Percentiles rank a stretch among this genome's conserved stretches.
phyloP scores from a whole-genome alignment of 2,888 invertebrate species.

The Zaprionus obscuricornis region DNA sequence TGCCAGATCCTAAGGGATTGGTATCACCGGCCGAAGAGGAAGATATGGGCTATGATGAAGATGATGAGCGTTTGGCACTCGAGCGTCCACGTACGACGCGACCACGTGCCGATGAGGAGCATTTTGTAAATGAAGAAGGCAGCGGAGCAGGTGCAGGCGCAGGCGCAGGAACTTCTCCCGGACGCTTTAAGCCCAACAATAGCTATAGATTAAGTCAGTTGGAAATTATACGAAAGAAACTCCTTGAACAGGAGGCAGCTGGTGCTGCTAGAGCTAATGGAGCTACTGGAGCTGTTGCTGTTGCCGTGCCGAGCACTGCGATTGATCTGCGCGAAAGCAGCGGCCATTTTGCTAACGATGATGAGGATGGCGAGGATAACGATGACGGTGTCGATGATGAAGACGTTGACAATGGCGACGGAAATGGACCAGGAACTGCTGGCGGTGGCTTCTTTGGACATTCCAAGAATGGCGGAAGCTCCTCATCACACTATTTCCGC shows the following conservation, averaged over 20 bases:
- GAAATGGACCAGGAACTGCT: conserved; percentile 42
- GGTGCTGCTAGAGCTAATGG: conserved; percentile 3
- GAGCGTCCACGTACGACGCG: conserved; percentile 70
- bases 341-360: conserved; percentile 81
- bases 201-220: conserved; percentile 75
- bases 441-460: conserved; percentile 79
- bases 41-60: conserved; percentile 82
- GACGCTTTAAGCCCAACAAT: conserved; percentile 56
- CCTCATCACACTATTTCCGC: conserved; percentile 83
- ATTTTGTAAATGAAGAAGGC: conserved; percentile 80
- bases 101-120: conserved; percentile 69
- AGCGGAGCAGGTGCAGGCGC: conserved; percentile 65
- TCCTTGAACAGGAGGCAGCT: conserved; percentile 57
- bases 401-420: conserved; percentile 74
- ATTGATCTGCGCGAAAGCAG: conserved; percentile 81
- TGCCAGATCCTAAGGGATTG: conserved; percentile 76
- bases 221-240: conserved; percentile 75
- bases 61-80: conserved; percentile 79
- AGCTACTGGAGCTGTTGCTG: conserved; percentile 29
- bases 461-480: conserved; percentile 59
- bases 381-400: conserved; percentile 79
- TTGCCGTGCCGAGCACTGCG: conserved; percentile 75
- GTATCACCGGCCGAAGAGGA: conserved; percentile 71
- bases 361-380: conserved; percentile 80
- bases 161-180: conserved; percentile 46